A percentile compares a stretch with the other conserved stretches of the same genome.
Evolutionary conservation across 2,888 invertebrate species (phyloP).

Genomic region (Nudaria mundana): DNA sequence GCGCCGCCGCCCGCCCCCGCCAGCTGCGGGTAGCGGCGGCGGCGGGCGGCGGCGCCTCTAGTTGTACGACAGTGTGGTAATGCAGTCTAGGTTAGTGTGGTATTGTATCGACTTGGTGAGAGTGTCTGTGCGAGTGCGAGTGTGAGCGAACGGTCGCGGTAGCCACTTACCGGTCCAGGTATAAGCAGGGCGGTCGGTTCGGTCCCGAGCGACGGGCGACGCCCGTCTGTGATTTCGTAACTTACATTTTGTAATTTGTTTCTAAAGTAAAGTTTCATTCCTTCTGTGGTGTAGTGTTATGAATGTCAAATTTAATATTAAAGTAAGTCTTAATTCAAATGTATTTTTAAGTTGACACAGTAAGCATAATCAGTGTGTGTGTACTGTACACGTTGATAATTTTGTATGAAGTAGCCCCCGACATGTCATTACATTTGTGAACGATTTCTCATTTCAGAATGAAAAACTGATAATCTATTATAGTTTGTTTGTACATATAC

Average conservation of each 20-base stretch:
- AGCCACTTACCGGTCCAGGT: conserved; percentile 47
- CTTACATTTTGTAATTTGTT: conserved; percentile 52
- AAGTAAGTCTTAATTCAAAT: conserved; percentile 62
- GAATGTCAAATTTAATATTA: conserved; percentile 67
- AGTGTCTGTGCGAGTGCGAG: conserved; percentile 48
- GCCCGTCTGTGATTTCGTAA: conserved; percentile 62
- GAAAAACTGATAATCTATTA: conserved; percentile 75
- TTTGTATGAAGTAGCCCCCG: conserved; percentile 54
- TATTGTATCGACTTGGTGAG: conserved; percentile 62
- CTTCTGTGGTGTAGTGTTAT: conserved; percentile 77
- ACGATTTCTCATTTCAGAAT: conserved; percentile 73
- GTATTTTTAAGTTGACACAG: conserved; percentile 75
- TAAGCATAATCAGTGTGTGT: conserved; percentile 76
- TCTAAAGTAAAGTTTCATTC: conserved; percentile 72
- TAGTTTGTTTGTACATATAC: conserved; percentile 81
- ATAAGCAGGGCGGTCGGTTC: conserved; percentile 41
- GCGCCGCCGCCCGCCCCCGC: conserved; percentile 19
- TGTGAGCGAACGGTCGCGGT: conserved; percentile 50
- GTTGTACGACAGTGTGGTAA: conserved; percentile 64
- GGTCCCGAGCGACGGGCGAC: conserved; percentile 40
- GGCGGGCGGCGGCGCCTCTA: conserved; percentile 39
- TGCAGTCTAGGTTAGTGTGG: conserved; percentile 68
- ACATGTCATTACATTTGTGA: conserved; percentile 64
- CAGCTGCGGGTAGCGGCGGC: conserved; percentile 22
- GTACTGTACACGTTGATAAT: conserved; percentile 64